Evolutionary conservation across 2,113 vertebrate genomes (phyloP).

Genomic region (Sigmodon hispidus): DNA sequence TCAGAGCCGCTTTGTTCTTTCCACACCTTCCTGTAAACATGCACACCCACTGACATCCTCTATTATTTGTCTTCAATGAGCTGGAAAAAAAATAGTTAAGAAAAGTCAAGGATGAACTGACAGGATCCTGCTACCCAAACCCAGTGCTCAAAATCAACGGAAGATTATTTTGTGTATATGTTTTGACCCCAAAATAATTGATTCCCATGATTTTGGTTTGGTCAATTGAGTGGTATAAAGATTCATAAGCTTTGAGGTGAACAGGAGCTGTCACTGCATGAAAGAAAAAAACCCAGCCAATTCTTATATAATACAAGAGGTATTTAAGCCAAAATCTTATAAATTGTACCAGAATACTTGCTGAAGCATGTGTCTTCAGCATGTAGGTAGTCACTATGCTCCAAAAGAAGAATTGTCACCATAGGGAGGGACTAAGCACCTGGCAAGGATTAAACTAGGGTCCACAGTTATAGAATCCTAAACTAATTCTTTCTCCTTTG

Average conservation of each 20-base stretch:
- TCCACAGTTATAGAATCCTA: not conserved
- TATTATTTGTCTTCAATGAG: not conserved
- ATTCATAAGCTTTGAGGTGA: constrained; percentile 27
- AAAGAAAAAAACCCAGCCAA: not conserved
- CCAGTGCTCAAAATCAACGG: not conserved
- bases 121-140: not conserved
- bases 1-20: constrained; percentile 15
- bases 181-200: not conserved
- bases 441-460: not conserved
- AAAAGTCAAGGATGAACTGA: not conserved
- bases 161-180: not conserved
- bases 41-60: not conserved
- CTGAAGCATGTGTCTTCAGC: not conserved
- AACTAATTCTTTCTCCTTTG: not conserved
- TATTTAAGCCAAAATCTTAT: not conserved
- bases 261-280: not conserved
- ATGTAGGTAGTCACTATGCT: not conserved
- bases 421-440: not conserved
- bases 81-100: not conserved
- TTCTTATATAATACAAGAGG: constrained; percentile 3
- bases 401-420: no score
- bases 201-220: not conserved
- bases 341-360: not conserved
- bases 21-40: not conserved
- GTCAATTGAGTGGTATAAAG: not conserved